Base-by-base conservation (phyloP, 2,888 invertebrate genomes). In the Nysson spinosus region DNA sequence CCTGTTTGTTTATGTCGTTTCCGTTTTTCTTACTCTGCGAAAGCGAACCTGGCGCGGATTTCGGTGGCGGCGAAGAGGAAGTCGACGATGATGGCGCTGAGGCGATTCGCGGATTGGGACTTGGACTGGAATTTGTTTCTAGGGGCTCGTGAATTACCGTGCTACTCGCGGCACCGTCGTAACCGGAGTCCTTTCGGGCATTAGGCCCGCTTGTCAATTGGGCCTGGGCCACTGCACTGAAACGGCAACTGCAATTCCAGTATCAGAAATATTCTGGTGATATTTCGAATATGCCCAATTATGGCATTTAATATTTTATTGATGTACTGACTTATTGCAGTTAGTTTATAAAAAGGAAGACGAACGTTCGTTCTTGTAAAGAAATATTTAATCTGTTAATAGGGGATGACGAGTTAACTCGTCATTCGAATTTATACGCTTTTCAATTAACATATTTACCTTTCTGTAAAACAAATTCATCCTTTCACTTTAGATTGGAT, bases 81-180 rank as follows among this genome's bases (percentile, higher is more conserved):
- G 83, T 83, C 14, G 86, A 85, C 11, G 85, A 86, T 12, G 87
- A 86, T n/a, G 85, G 84, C 0, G 83, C 87, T 9, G 87, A 86
- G 11, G 83, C 76, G 35, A 78, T 80, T 43, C 82, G 76, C 2
- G 83, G 83, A 51, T 85, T 83, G 17, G 86, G 85, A 61, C 84
- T 85, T 6, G 85, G 86, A 57, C 85, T 85, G 17, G 85, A 86
- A 46, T 85, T 85, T 49, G 81, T 70, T 34, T 86, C 86, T 17
- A 81, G 52, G 0, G 77, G 71, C 6, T 85, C 85, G 67, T 85
- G 82, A 4, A 83, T 69, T 39, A 82, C 62, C 16, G 79, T 77
- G 54, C 79, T 84, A 22, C 81, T 83, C 16, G 83, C 79, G 0
- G 81, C 84, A 0, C 81, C 81, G 26, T 86, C 85, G 62, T 82